Evolutionary conservation across 2,888 invertebrate species (phyloP), one percentile per base, ranked within the genome.

Genomic region (Tipula confusa): DNA sequence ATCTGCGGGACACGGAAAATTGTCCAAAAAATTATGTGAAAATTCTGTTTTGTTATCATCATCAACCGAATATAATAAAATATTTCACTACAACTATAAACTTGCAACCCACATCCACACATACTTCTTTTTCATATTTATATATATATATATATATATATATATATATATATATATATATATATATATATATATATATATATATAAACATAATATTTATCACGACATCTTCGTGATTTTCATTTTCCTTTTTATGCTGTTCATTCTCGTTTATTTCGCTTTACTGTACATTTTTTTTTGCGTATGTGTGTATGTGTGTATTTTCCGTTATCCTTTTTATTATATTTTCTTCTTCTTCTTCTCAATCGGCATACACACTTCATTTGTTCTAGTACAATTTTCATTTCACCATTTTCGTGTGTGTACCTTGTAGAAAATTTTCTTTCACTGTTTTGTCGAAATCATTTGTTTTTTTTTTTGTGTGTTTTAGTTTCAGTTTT

Each of bases 351-450:
- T 80, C 80, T 64, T 64, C 64, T 80, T 80, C 80, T 80, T 29
- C 80, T 29, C 15, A 29, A 29, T 29, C 29, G n/a, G 29, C 31
- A 64, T 15, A 80, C 5, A 29, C 80, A 80, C 29, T 80, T n/a
- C 29, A 80, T 80, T 80, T 80, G 80, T 29, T 80, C 80, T 80
- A 80, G 15, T 80, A 80, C 80, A 80, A 80, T 80, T 80, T 79
- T 80, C 15, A 80, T 80, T 80, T 80, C 29, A 80, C 29, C 31
- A 29, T 29, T 80, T 80, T 80, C n/a, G n/a, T n/a, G 80, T 80
- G 64, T 64, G 64, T 64, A 64, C 64, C 64, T 64, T 80, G 29
- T 29, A 80, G 80, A 80, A 80, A 80, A 80, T 80, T 80, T 80
- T 80, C 80, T 80, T 80, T 29, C n/a, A n/a, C 29, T 29, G 79